Base-by-base conservation (phyloP, 1,140 invertebrate species). In the Oncopeltus fasciatus region DNA sequence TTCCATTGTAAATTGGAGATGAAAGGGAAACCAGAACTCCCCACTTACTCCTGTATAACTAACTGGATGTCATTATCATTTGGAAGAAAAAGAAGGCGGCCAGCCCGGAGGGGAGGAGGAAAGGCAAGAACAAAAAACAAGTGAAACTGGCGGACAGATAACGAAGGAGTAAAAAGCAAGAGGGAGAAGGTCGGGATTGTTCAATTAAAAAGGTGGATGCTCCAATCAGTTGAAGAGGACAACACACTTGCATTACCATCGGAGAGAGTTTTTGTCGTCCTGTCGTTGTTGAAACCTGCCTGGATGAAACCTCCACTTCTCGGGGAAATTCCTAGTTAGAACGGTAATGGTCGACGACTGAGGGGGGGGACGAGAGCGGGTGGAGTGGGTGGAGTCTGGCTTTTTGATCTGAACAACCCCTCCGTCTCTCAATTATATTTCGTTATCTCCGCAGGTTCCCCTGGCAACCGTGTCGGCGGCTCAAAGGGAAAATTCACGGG, bases 351-450 rank as follows among this genome's bases (percentile, higher is more conserved):
- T 14, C 5, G 14, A 38, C 31, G 31, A 14, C 14, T 5, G 14
- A 14, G 31, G 31, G 5, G 5, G 31, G 31, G 14, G 31, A 8
- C 5, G 14, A 14, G 31, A 14, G 5, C 14, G 31, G 31, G 14
- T 8, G 31, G 5, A 14, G 31, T 18, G 24, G 49, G 49, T 53
- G 24, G 24, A 24, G 49, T 18, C 49, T 24, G 20, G 14, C 43
- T 60, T 60, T 60, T 38, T 43, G 29, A 38, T 60, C 38, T 33
- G 27, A 21, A 2, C 57, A 26, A 16, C 21, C 26, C 57, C 27
- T 29, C 57, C 11, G 8, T 38, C 58, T 33, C 58, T 38, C 58
- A 60, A 60, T 60, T 60, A 60, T 60, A 60, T 60, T 60, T 60
- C 33, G 58, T 60, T 60, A 60, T 60, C 58, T 60, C 53, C 12